A percentile compares a stretch with the other conserved stretches of the same genome.
These are phyloP conservation scores for Eptesicus fuscus DNA, from an alignment of 2,113 vertebrate species.

Conservation along the genomic window DNA sequence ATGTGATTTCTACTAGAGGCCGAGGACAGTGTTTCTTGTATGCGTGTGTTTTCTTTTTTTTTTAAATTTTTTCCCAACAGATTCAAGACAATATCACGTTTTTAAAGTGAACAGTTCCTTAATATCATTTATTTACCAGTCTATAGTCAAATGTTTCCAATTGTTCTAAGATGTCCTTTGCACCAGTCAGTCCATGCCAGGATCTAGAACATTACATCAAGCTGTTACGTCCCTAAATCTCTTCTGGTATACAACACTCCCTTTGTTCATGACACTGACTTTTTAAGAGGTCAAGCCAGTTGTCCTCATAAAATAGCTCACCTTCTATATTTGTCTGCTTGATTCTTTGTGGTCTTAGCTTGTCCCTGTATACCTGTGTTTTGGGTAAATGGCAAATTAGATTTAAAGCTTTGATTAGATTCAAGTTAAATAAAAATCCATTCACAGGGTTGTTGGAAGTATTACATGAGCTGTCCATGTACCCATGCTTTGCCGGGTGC, in stretches of 20 bases:
- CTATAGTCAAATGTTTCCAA: background rate
- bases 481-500: background rate
- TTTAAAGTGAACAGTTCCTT: background rate
- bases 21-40: background rate
- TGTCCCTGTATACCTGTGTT: background rate
- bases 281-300: background rate
- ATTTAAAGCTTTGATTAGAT: conserved; percentile 20
- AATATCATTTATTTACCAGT: background rate
- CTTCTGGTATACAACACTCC: background rate
- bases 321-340: background rate
- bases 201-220: background rate
- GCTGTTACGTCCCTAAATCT: background rate
- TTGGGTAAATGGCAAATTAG: background rate
- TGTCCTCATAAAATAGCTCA: background rate
- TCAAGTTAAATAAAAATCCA: background rate
- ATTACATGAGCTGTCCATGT: background rate
- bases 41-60: background rate
- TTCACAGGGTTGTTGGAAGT: background rate
- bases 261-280: background rate
- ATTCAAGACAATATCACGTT: background rate
- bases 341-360: background rate
- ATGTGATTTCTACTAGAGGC: background rate
- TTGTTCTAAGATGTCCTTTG: background rate
- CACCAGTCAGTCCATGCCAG: background rate
- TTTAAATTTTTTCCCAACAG: background rate